phyloP scores from a whole-genome alignment of 2,888 invertebrate genomes.

The Dione juno region DNA sequence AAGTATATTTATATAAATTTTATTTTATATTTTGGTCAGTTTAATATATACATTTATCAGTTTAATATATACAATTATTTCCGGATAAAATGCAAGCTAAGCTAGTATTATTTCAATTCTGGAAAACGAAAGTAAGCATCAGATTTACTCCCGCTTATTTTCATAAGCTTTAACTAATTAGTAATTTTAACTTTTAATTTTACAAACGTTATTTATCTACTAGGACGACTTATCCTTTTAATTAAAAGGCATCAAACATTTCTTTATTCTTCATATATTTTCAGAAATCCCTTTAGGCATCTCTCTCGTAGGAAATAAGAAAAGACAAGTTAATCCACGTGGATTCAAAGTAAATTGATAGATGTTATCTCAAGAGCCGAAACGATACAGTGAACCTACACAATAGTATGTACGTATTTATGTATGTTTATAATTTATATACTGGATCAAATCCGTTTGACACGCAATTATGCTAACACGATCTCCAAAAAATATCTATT shows the following conservation, averaged over 20 bases:
- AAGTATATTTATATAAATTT: slow-evolving; percentile 1
- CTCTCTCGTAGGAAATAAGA: slow-evolving; percentile 36
- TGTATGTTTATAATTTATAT: slow-evolving; percentile 8
- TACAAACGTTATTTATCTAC: not conserved
- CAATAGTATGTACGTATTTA: slow-evolving; percentile 16
- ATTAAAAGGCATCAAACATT: slow-evolving; percentile 30
- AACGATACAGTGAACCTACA: slow-evolving; percentile 33
- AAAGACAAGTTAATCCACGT: slow-evolving; percentile 41
- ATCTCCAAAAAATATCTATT: too few species aligned
- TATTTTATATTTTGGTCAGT: not conserved
- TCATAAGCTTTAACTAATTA: not conserved
- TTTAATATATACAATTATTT: too few species aligned
- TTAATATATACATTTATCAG: not conserved
- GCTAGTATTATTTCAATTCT: too few species aligned
- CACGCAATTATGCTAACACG: not conserved
- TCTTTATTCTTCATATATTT: slow-evolving; percentile 29
- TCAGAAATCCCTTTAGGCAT: slow-evolving; percentile 24
- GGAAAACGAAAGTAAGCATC: not conserved
- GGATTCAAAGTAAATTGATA: slow-evolving; percentile 44
- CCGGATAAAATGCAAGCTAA: too few species aligned
- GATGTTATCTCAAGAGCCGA: slow-evolving; percentile 41
- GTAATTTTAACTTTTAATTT: not conserved
- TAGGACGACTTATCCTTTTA: not conserved
- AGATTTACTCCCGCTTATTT: not conserved
- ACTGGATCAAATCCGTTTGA: not conserved